Conservation (phyloP, 2,797 vertebrate species). For the Trachurus trachurus region DNA sequence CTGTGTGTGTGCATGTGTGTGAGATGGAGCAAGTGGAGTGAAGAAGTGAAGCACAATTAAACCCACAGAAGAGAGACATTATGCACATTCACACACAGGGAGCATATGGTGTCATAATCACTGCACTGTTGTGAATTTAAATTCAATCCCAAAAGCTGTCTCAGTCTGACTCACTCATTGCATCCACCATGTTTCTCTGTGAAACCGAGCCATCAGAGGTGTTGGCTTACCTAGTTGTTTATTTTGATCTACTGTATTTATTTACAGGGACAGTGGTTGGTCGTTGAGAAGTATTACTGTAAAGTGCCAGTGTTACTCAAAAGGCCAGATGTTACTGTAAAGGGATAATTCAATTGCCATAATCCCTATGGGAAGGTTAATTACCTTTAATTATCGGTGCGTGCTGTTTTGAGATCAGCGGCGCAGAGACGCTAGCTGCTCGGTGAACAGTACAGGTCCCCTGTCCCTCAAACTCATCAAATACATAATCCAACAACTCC, state of each 20-base stretch:
- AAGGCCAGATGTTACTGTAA: background rate
- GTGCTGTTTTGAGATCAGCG: too few relatives aligned
- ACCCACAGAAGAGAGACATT: constrained; percentile 12
- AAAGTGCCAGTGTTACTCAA: background rate
- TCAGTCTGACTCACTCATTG: background rate
- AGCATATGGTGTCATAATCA: constrained; percentile 31
- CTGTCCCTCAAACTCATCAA: too few relatives aligned
- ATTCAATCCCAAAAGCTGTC: background rate
- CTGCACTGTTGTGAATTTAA: constrained; percentile 15
- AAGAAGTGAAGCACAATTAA: constrained; percentile 10
- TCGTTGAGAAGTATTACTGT: background rate
- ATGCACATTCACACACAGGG: background rate
- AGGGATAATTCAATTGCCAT: too few relatives aligned
- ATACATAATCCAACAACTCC: too few relatives aligned
- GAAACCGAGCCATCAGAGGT: background rate
- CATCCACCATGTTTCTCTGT: background rate
- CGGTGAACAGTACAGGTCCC: too few relatives aligned
- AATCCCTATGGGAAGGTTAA: too few relatives aligned
- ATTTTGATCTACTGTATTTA: background rate
- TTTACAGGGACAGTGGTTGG: background rate
- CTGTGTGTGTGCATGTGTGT: background rate
- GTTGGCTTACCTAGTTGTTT: background rate
- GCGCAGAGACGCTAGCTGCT: too few relatives aligned
- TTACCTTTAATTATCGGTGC: too few relatives aligned
- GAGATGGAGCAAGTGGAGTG: background rate